A percentile compares a stretch with the other conserved stretches of the same genome.
phyloP scores from a whole-genome alignment of 2,797 vertebrate genomes.

The Lemur catta region DNA sequence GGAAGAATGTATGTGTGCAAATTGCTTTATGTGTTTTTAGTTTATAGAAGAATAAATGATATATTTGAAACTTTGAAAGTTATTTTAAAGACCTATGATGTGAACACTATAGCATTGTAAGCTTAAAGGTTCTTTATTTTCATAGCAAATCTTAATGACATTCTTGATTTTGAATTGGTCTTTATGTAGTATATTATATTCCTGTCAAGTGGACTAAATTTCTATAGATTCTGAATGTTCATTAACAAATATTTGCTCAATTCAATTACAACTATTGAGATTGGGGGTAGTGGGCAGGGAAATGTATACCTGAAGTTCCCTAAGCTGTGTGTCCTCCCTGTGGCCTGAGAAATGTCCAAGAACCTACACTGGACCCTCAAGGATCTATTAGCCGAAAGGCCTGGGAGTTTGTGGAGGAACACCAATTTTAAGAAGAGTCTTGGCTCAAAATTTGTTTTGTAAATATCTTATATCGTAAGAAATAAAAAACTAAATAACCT shows the following conservation, averaged over 20 bases:
- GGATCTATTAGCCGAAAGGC: neutral
- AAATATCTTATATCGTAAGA: neutral
- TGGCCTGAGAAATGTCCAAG: neutral
- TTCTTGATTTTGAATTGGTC: neutral
- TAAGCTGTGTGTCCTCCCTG: neutral
- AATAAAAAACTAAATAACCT: neutral
- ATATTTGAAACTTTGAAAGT: conserved; percentile 27
- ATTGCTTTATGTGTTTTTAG: conserved; percentile 22
- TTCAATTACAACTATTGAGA: neutral
- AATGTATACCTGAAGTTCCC: neutral
- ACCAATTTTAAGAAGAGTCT: neutral
- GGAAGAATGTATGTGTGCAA: neutral
- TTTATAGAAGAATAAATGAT: neutral
- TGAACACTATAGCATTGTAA: neutral
- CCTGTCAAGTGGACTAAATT: neutral
- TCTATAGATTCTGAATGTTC: neutral
- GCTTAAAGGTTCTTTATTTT: conserved; percentile 38
- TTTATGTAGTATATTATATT: neutral
- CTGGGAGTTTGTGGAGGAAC: neutral
- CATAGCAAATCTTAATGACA: neutral
- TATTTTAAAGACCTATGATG: neutral
- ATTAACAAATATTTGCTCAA: neutral
- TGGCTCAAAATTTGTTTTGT: neutral
- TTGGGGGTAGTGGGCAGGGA: neutral
- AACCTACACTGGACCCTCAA: neutral